Base-by-base conservation (phyloP, 2,797 vertebrate species). In the Eutrigla gurnardus region DNA sequence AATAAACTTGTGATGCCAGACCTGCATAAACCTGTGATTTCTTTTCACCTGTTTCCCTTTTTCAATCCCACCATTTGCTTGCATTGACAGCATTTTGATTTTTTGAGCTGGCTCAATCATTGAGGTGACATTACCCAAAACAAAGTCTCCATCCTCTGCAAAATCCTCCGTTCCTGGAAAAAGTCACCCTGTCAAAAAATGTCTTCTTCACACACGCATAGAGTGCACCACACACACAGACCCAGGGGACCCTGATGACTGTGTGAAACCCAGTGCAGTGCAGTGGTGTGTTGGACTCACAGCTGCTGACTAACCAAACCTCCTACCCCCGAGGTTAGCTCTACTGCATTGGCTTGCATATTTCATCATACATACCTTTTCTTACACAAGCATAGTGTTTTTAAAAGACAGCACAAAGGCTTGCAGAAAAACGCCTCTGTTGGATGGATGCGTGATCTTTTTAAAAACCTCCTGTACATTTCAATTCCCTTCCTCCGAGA, bases 301-400 rank as follows among this genome's bases (percentile, higher is more conserved):
- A 86, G 80, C 61, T 90, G 86, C 90, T 91, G 91, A 90, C 90
- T 86, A 85, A 85, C 82, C 84, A 88, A 82, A 85, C 78, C 55
- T 67, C 81, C 79, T 71, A 8, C 71, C 83, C 84, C 49, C 83
- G 85, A 63, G 59, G 43, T 70, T 77, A 63, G 78, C 80, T 65
- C 55, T 75, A 32, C 75, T 83, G 82, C 84, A 77, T 46, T 59
- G 25, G 55, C 65, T 64, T 72, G 61, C 62, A 42, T 13, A 4
- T 72, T 54, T 70, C 63, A 45, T 40, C 13, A 49, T 15, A 33
- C 43, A 70, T 55, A 6, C 45, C 5, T 55, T 36, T 80, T 6
- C n/a, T 5, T 10, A 75, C 33, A 43, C 18, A 59, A 8, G 4
- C 32, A 37, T 6, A 33, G 25, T 43, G 61, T 49, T 46, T 13